Conservation (phyloP, 2,797 vertebrate genomes). For the Champsocephalus esox region DNA sequence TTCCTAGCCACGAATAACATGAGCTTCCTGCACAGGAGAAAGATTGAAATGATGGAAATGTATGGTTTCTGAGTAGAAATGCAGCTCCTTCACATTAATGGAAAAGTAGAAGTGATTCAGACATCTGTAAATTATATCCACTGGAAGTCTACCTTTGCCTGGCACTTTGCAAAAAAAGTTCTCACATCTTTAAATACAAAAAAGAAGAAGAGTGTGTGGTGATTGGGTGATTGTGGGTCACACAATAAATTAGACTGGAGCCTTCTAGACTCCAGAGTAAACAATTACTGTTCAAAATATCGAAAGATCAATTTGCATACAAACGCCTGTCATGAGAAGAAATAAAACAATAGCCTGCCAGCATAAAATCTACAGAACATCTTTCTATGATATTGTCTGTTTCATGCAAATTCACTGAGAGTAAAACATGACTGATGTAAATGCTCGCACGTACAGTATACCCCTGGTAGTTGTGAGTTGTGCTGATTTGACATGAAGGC, state of each 20-base stretch:
- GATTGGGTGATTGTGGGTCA: not conserved
- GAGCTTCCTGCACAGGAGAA: not conserved
- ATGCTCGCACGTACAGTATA: constrained; percentile 7
- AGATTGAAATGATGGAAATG: not conserved
- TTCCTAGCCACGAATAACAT: not conserved
- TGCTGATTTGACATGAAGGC: constrained; percentile 51
- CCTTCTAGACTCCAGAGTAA: too few species aligned
- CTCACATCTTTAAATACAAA: too few species aligned
- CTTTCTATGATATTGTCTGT: not conserved
- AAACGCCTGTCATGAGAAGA: not conserved
- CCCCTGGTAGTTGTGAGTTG: constrained; percentile 7
- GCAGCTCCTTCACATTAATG: not conserved
- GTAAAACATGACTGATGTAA: constrained; percentile 20
- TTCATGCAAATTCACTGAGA: not conserved
- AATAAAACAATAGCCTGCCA: not conserved
- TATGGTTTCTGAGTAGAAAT: not conserved
- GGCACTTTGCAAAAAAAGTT: too few species aligned
- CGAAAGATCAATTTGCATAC: not conserved
- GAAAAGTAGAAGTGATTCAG: not conserved
- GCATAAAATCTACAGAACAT: not conserved
- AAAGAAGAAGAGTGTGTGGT: not conserved
- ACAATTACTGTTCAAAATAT: not conserved
- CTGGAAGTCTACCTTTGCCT: too few species aligned
- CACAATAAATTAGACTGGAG: not conserved
- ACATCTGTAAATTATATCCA: not conserved